These are phyloP conservation scores for Cinclus cinclus DNA, from an alignment of 2,113 vertebrate species.

Conservation along the genomic window DNA sequence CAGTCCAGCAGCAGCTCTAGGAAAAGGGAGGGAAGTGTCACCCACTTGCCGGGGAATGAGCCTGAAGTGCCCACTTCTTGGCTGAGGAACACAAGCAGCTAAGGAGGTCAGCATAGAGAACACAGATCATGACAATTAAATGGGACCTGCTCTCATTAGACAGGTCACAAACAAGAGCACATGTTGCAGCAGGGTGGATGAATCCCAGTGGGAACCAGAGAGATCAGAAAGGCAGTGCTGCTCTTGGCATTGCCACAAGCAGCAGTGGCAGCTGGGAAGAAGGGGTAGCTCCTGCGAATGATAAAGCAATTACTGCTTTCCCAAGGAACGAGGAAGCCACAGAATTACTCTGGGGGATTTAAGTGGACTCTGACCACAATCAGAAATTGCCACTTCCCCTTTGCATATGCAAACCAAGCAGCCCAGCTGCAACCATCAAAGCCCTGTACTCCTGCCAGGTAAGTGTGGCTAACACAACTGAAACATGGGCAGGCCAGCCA, in stretches of 20 bases:
- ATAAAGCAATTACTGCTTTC: constrained; percentile 10
- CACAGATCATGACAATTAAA: background rate
- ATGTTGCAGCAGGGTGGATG: background rate
- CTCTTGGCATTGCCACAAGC: background rate
- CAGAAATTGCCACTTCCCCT: constrained; percentile 11
- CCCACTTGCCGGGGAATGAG: background rate
- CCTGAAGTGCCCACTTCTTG: background rate
- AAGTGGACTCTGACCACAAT: constrained; percentile 35
- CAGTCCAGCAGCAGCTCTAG: constrained; percentile 91
- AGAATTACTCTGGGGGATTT: constrained; percentile 10
- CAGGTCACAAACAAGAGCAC: background rate
- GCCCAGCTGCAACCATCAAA: background rate
- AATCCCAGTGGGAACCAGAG: fast-evolving
- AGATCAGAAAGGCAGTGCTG: background rate
- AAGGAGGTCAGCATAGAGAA: background rate
- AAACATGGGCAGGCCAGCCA: fast-evolving
- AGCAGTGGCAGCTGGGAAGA: background rate
- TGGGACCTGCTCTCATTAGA: background rate
- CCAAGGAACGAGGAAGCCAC: constrained; percentile 24
- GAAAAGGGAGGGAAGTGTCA: background rate
- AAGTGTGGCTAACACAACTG: background rate
- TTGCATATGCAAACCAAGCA: constrained; percentile 9
- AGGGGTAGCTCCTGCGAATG: background rate
- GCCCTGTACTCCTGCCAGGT: background rate
- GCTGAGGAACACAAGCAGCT: background rate